Evolutionary conservation across 2,113 vertebrate genomes (phyloP).

Genomic region (Ascaphus truei): DNA sequence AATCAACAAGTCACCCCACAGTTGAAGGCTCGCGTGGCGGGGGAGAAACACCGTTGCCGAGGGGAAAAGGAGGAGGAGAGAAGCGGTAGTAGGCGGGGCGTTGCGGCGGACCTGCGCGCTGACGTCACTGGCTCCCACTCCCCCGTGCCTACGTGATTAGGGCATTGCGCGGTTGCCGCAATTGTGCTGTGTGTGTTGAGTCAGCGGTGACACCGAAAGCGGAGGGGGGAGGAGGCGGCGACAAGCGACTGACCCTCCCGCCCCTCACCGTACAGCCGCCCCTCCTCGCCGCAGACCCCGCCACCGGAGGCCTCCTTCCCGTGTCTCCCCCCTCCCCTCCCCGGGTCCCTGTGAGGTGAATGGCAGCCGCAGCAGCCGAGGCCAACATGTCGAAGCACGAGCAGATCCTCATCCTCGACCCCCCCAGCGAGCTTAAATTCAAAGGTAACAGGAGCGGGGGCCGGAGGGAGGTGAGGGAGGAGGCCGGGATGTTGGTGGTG

Average conservation of each 20-base stretch:
- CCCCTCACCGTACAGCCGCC: background rate
- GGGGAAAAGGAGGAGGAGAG: too few species aligned
- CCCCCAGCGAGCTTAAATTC: slow-evolving; percentile 87
- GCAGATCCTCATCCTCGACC: slow-evolving; percentile 86
- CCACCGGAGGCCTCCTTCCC: slow-evolving; percentile 43
- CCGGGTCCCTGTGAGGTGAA: slow-evolving; percentile 55
- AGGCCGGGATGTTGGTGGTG: background rate
- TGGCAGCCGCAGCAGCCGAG: slow-evolving; percentile 62
- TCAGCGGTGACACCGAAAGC: slow-evolving; percentile 22
- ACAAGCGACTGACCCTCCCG: background rate
- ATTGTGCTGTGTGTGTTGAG: slow-evolving; percentile 25
- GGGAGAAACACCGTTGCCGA: too few species aligned
- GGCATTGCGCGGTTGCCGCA: slow-evolving; percentile 24
- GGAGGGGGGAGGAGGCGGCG: background rate
- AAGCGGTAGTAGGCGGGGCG: too few species aligned
- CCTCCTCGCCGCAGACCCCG: background rate
- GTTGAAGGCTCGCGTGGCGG: too few species aligned
- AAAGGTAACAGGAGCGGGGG: slow-evolving; percentile 70
- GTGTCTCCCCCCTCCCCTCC: slow-evolving; percentile 52
- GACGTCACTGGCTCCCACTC: background rate
- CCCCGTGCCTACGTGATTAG: slow-evolving; percentile 1
- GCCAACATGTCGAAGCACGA: slow-evolving; percentile 89
- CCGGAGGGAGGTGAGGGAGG: background rate
- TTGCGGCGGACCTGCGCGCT: background rate
- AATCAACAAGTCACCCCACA: too few species aligned